Percentiles rank a stretch among this genome's conserved stretches.
These are phyloP conservation scores for Thereva nobilitata DNA, from an alignment of 2,888 invertebrate species.

Conservation along the genomic window DNA sequence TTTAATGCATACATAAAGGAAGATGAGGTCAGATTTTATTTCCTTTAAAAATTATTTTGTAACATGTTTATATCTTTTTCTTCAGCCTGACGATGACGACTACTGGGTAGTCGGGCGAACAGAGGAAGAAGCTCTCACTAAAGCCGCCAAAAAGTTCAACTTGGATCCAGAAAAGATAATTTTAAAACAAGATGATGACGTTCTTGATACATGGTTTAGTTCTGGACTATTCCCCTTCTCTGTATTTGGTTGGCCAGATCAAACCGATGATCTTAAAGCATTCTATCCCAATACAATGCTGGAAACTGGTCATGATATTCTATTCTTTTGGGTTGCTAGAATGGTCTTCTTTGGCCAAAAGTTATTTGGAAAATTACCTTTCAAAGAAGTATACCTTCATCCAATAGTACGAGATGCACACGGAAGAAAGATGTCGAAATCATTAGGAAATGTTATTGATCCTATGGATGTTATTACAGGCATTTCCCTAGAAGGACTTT, in stretches of 20 bases:
- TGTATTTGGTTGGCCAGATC: slow-evolving; percentile 95
- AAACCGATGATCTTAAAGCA: slow-evolving; percentile 69
- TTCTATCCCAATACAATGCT: slow-evolving; percentile 92
- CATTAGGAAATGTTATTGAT: slow-evolving; percentile 96
- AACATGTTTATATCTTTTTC: neutral
- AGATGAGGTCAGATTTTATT: too few species aligned
- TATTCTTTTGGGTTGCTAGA: slow-evolving; percentile 99
- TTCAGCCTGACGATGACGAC: slow-evolving; percentile 60
- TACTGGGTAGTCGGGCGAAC: slow-evolving; percentile 80
- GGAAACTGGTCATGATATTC: slow-evolving; percentile 96
- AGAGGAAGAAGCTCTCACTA: slow-evolving; percentile 73
- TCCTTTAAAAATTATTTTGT: too few species aligned
- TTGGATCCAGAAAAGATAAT: slow-evolving; percentile 62
- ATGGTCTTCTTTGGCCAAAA: slow-evolving; percentile 98
- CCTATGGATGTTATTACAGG: slow-evolving; percentile 95
- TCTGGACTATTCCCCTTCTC: slow-evolving; percentile 96
- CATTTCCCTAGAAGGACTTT: slow-evolving; percentile 77
- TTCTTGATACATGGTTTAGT: slow-evolving; percentile 99
- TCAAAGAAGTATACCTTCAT: slow-evolving; percentile 91
- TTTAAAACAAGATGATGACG: slow-evolving; percentile 87
- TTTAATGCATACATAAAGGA: too few species aligned
- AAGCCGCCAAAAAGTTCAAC: slow-evolving; percentile 75
- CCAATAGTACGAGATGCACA: slow-evolving; percentile 98
- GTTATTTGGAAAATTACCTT: slow-evolving; percentile 88
- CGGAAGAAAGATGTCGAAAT: slow-evolving; percentile 99